These are phyloP conservation scores for Gallirallus australis DNA, from an alignment of 2,797 vertebrate genomes.

Conservation along the genomic window DNA sequence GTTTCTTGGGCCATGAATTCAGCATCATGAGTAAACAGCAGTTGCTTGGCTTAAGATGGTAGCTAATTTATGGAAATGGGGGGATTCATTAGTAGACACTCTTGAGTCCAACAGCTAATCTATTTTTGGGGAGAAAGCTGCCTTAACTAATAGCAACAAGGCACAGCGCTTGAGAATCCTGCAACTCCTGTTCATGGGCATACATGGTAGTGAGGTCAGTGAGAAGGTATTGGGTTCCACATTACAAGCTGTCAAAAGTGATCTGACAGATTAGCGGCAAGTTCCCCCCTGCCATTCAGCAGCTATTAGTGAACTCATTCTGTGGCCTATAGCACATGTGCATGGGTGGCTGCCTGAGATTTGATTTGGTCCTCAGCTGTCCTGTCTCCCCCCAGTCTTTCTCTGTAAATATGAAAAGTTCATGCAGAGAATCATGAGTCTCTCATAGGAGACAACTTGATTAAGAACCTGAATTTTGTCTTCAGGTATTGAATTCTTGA, in stretches of 20 bases:
- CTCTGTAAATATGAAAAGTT: neutral
- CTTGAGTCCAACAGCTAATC: neutral
- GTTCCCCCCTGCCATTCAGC: neutral
- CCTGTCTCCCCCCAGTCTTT: neutral
- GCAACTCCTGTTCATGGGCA: neutral
- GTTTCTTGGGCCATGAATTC: neutral
- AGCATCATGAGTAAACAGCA: neutral
- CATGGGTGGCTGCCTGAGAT: neutral
- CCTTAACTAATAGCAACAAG: neutral
- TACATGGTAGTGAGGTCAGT: neutral
- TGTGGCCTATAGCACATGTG: neutral
- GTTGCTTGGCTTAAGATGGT: neutral
- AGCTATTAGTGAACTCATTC: neutral
- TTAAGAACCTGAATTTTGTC: neutral
- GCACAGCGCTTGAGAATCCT: neutral
- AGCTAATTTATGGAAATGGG: neutral
- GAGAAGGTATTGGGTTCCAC: neutral
- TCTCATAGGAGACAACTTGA: neutral
- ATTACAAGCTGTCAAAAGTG: neutral
- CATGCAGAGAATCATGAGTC: neutral
- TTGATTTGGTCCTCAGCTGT: neutral
- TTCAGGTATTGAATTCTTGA: neutral
- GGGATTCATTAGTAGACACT: neutral
- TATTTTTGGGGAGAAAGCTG: neutral
- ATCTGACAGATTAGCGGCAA: neutral